Evolutionary conservation across 92 coral and sea anemone species (phyloP).

Genomic region (Palythoa heliodiscus): DNA sequence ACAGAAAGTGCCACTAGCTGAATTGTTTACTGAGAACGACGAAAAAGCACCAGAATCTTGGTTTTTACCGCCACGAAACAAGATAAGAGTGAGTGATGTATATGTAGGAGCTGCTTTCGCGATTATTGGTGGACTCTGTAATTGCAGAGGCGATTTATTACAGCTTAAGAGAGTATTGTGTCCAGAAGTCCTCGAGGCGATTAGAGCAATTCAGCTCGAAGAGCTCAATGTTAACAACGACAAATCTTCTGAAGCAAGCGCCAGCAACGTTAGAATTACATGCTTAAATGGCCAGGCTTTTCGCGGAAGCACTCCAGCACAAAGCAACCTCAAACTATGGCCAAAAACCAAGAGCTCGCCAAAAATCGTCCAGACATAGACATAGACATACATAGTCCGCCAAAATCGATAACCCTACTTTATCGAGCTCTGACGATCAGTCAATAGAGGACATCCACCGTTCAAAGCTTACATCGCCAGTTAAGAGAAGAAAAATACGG

Average conservation of each 20-base stretch:
- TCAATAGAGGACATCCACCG: conserved; percentile 4
- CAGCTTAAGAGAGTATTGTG: conserved; percentile 14
- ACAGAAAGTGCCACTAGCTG: conserved; percentile 2
- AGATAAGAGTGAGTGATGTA: conserved; percentile 45
- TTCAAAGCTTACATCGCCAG: conserved; percentile 25
- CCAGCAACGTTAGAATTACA: conserved; percentile 2
- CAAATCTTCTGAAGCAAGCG: conserved; percentile 2
- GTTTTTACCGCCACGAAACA: conserved; percentile 24
- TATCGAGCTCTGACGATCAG: conserved; percentile 15
- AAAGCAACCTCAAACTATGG: conserved; percentile 3
- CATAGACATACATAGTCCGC: neutral
- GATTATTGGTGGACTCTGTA: conserved; percentile 45
- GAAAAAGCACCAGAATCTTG: conserved; percentile 24
- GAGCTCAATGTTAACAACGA: conserved; percentile 1
- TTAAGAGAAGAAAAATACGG: conserved; percentile 19
- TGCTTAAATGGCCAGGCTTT: neutral
- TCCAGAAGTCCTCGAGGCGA: conserved; percentile 21
- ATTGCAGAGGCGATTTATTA: conserved; percentile 24
- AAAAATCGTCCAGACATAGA: neutral
- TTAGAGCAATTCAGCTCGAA: conserved; percentile 24
- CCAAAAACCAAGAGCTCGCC: neutral
- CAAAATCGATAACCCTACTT: neutral
- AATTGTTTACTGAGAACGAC: conserved; percentile 16
- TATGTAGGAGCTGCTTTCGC: conserved; percentile 46
- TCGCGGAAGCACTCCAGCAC: neutral